Base-by-base conservation (phyloP, 2,113 vertebrate species). In the Periophthalmodon schlosseri region DNA sequence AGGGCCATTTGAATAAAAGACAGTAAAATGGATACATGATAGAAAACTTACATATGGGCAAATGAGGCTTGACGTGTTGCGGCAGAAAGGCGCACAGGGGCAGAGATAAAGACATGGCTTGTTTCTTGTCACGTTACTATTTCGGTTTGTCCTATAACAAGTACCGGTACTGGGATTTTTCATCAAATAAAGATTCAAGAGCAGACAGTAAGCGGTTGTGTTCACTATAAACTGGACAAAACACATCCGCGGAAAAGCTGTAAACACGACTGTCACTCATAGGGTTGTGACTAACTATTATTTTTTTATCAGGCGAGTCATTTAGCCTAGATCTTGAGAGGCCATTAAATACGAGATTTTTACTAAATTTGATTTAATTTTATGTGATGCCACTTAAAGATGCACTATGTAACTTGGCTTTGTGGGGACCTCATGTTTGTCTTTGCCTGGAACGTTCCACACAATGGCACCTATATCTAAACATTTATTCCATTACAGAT, bases 61-160 rank as follows among this genome's bases (percentile, higher is more conserved):
- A 91, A 89, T 77, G 80, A 49, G 72, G 44, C 60, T 34, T 91
- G 89, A 91, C 84, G 56, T 47, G 69, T 73, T 58, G 69, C 71
- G 46, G 64, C 84, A 74, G 81, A 70, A 39, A 58, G 33, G 64
- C 61, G 44, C 71, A 11, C 21, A 68, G 68, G 60, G 60, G 60
- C 60, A 18, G 60, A 18, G 34, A 65, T 21, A 1, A 18, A 65
- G 63, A 39, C 34, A 39, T 65, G 63, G 33, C 34, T 21, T 13
- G 20, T 44, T 39, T 21, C 34, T 21, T 13, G 18, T 20, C 18
- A 39, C 34, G n/a, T 39, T 65, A 1, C 20, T 13, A 5, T 21
- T n/a, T 18, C 11, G 44, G 12, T 39, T 65, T 10, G 34, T 44
- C 33, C 15, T 39, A 5, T 65, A 39, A 39, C 8, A 39, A 12